These are phyloP conservation scores for Mareca strepera DNA, from an alignment of 2,797 vertebrate species.

Conservation along the genomic window DNA sequence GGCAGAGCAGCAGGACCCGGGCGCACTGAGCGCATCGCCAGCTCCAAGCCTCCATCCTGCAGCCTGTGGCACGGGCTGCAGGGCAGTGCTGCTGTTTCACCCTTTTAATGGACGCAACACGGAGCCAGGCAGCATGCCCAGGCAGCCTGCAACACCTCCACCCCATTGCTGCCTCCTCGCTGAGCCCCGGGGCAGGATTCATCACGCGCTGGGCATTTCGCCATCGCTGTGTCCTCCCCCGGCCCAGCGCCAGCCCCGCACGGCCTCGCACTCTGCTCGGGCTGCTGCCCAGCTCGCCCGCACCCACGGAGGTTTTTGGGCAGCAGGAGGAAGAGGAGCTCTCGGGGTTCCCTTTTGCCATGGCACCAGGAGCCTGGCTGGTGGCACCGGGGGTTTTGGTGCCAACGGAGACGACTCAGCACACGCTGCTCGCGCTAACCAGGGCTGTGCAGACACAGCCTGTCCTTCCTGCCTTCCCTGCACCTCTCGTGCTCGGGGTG, in stretches of 20 bases:
- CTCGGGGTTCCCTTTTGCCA: neutral
- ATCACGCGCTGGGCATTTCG: neutral
- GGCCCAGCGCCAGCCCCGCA: neutral
- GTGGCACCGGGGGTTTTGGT: neutral
- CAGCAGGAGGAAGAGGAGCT: neutral
- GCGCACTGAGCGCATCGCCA: fast-evolving
- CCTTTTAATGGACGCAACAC: fast-evolving
- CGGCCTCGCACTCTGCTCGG: neutral
- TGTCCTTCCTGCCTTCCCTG: neutral
- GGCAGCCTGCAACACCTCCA: neutral
- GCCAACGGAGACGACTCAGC: neutral
- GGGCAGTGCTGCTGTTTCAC: neutral
- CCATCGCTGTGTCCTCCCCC: neutral
- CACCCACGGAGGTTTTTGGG: neutral
- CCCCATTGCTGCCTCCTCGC: neutral
- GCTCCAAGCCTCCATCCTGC: fast-evolving
- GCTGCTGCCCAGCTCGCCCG: neutral
- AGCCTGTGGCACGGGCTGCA: neutral
- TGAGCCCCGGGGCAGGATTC: neutral
- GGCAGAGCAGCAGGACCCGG: neutral
- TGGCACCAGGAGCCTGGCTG: neutral
- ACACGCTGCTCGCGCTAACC: neutral
- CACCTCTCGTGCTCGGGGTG: neutral
- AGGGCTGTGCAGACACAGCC: neutral
- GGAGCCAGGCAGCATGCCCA: neutral